phyloP scores from a whole-genome alignment of 2,113 vertebrate genomes.

The Burhinus bistriatus region DNA sequence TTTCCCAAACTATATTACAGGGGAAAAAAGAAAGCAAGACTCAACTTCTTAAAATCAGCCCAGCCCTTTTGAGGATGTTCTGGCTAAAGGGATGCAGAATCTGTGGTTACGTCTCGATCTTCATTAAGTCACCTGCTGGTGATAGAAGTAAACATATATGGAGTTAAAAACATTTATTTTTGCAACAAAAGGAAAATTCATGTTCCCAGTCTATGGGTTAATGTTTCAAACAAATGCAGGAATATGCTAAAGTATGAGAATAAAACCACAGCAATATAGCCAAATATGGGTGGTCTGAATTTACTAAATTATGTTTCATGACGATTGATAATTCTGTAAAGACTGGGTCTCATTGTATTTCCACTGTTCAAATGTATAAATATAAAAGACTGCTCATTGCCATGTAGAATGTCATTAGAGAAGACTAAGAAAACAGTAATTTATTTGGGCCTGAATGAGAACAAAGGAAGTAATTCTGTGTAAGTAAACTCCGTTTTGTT shows the following conservation, averaged over 20 bases:
- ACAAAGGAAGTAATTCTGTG: not conserved
- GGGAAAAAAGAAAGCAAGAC: accelerated
- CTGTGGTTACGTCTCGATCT: not conserved
- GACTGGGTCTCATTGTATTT: not conserved
- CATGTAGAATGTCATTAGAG: not conserved
- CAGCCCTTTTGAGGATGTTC: not conserved
- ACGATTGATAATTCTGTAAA: not conserved
- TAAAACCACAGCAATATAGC: not conserved
- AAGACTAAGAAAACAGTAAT: not conserved
- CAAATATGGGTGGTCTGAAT: not conserved
- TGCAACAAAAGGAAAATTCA: not conserved
- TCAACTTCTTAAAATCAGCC: not conserved
- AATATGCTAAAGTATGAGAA: not conserved
- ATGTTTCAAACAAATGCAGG: not conserved
- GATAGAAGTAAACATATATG: not conserved
- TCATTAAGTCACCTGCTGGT: not conserved
- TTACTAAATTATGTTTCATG: not conserved
- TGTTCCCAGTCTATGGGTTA: not conserved
- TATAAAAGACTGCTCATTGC: not conserved
- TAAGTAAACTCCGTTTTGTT: not conserved
- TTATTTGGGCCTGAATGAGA: not conserved
- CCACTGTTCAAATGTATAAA: not conserved
- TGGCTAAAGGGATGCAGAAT: not conserved
- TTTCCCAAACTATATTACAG: not conserved
- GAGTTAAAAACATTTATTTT: not conserved